A percentile compares a stretch with the other conserved stretches of the same genome.
Evolutionary conservation across 1,140 invertebrate species (phyloP).

Genomic region (Rhagoletis pomonella): DNA sequence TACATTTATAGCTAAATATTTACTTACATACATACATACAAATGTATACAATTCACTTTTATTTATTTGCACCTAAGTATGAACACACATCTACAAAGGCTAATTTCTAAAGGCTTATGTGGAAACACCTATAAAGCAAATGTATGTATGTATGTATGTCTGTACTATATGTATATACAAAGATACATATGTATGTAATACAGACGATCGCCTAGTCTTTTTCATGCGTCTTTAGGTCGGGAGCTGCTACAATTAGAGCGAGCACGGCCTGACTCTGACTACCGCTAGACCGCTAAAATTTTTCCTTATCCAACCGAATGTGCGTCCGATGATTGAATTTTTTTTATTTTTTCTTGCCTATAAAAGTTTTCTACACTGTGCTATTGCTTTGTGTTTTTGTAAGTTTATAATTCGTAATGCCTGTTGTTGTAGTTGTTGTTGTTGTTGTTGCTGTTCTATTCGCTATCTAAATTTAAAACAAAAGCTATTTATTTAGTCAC

Average conservation of each 20-base stretch:
- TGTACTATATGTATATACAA: background rate
- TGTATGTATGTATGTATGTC: background rate
- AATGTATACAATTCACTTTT: background rate
- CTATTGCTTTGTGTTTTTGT: background rate
- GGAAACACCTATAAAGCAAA: background rate
- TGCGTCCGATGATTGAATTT: background rate
- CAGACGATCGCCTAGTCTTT: background rate
- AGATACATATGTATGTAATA: background rate
- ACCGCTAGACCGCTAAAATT: background rate
- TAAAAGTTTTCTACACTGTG: background rate
- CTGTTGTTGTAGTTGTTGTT: conserved; percentile 56
- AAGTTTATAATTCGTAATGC: conserved; percentile 60
- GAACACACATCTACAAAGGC: background rate
- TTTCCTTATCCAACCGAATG: background rate
- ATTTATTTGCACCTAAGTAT: background rate
- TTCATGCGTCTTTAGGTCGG: background rate
- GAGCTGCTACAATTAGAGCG: background rate
- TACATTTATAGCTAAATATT: too few species aligned
- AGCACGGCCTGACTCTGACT: background rate
- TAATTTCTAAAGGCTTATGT: background rate
- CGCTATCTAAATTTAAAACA: conserved; percentile 70
- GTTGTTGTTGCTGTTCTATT: background rate
- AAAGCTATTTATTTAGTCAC: conserved; percentile 73
- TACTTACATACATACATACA: background rate
- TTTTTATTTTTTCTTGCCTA: background rate